Percentiles rank a stretch among this genome's conserved stretches.
Evolutionary conservation across 2,888 invertebrate species (phyloP).

Genomic region (Abrostola tripartita): DNA sequence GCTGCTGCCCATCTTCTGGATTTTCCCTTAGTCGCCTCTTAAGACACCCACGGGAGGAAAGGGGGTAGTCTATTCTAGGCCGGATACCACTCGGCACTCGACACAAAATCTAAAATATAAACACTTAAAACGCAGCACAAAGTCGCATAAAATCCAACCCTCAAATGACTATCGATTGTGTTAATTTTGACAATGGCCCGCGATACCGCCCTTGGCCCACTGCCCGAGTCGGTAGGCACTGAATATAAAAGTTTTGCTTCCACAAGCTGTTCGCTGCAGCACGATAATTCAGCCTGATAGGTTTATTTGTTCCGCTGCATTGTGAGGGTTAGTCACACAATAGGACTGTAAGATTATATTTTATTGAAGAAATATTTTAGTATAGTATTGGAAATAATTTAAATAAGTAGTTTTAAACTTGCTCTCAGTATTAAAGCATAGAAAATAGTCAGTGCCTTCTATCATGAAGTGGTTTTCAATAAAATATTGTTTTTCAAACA

Average conservation of each 20-base stretch:
- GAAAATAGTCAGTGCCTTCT: too few relatives aligned
- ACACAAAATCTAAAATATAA: constrained; percentile 3
- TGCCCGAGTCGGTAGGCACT: constrained; percentile 30
- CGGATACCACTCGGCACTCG: too few relatives aligned
- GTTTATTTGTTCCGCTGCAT: constrained; percentile 14
- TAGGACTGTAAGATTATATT: not conserved
- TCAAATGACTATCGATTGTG: constrained; percentile 44
- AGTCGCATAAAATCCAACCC: constrained; percentile 18
- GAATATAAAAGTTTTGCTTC: constrained; percentile 37
- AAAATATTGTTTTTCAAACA: too few relatives aligned
- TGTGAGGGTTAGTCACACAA: constrained; percentile 5
- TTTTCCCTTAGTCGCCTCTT: too few relatives aligned
- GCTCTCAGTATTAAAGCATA: too few relatives aligned
- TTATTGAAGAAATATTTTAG: not conserved
- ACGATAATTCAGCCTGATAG: not conserved
- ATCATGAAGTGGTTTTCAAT: too few relatives aligned
- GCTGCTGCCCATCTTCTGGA: too few relatives aligned
- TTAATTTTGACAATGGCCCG: constrained; percentile 53
- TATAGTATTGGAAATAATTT: not conserved
- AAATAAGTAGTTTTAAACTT: too few relatives aligned
- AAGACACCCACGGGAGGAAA: too few relatives aligned
- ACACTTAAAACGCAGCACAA: constrained; percentile 6
- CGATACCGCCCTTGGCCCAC: constrained; percentile 53
- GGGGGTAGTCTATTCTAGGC: too few relatives aligned
- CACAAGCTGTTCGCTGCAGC: constrained; percentile 10